Base-by-base conservation (phyloP, 2,888 invertebrate species). In the Baccha elongata region DNA sequence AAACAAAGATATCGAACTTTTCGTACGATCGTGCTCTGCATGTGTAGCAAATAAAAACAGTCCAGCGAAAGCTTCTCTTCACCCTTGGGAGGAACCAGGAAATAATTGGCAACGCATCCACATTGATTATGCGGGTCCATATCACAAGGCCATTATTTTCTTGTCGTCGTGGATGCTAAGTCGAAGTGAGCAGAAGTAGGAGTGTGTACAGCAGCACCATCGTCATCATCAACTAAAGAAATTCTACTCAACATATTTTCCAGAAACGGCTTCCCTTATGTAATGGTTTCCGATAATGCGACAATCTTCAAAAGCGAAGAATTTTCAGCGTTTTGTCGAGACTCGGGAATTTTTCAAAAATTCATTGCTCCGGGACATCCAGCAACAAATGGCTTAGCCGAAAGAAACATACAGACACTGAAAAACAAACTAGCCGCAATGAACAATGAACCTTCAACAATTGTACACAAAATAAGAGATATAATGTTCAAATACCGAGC, bases 111-210 rank as follows among this genome's bases (percentile, higher is more conserved):
- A 75, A 8, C 55, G 67, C 26, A 11, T 75, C 4, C 58, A 37
- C n/a, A 50, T 74, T 10, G 71, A 64, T 15, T 58, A 71, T 13
- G 58, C 48, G 50, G 58, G 64, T 6, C 69, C 53, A 15, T 76
- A 69, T 52, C 53, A 62, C 69, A 48, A 74, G 15, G 62, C 62
- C 15, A n/a, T n/a, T 32, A 52, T 17, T 23, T 55, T 50, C 42
- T 79, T 13, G 42, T 73, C 13, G 40, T 69, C 1, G 69, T 74
- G 8, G 80, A 80, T 17, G 69, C 42, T 15, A 53, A 44, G 21
- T 35, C 68, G 5, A 80, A 73, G 10, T 80, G 64, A 67, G 40
- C 73, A 7, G 68, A 79, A 67, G 73, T 42, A 11, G 58, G n/a
- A n/a, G n/a, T 71, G 32, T 67, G 64, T 32, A 72, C 52, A 17